Evolutionary conservation across 2,797 vertebrate species (phyloP).

Genomic region (Pyrocephalus nanus): DNA sequence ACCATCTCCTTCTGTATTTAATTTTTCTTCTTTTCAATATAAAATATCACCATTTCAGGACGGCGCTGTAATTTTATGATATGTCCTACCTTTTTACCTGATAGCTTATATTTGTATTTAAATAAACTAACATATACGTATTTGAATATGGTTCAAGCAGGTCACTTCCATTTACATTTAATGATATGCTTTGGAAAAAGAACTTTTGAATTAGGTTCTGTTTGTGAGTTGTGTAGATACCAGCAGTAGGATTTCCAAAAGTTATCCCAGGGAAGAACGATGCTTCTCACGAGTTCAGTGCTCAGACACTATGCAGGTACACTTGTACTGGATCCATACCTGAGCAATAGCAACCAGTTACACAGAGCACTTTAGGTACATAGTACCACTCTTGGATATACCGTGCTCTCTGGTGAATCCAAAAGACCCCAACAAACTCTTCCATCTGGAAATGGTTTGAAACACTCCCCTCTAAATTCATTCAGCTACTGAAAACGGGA

Average conservation of each 20-base stretch:
- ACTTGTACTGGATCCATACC: neutral
- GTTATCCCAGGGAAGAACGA: neutral
- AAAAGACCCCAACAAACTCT: neutral
- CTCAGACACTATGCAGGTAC: rapidly evolving
- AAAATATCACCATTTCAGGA: neutral
- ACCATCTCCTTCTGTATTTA: neutral
- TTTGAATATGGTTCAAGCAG: neutral
- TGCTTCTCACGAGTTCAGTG: neutral
- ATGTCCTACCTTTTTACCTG: neutral
- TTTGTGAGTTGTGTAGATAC: neutral
- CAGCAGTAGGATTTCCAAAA: neutral
- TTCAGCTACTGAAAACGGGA: neutral
- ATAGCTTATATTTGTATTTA: neutral
- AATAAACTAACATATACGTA: neutral
- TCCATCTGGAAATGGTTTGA: neutral
- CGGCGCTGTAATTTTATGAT: neutral
- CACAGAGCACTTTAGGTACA: neutral
- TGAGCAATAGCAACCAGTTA: neutral
- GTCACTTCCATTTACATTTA: neutral
- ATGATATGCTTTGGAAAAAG: neutral
- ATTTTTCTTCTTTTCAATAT: neutral
- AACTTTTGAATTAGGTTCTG: neutral
- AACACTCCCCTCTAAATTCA: neutral
- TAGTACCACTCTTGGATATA: neutral
- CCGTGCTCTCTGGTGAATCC: neutral